Evolutionary conservation across 2,888 invertebrate genomes (phyloP).

Genomic region (Mycalesis mineus): DNA sequence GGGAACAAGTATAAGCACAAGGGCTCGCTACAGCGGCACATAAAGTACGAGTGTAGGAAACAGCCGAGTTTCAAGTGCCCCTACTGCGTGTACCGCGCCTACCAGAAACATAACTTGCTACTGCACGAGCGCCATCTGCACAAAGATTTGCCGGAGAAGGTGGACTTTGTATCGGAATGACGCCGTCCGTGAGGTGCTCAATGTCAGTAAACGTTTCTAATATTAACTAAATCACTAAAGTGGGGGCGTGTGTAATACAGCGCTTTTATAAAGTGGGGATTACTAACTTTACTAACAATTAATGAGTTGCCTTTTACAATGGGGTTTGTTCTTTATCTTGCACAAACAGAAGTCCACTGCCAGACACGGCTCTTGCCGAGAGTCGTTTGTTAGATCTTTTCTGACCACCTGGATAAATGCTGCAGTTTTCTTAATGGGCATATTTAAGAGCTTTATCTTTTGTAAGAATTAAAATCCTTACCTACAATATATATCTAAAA

Average conservation of each 20-base stretch:
- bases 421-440: no score
- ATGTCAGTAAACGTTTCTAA: conserved; percentile 57
- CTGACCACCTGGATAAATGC: no score
- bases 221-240: conserved; percentile 29
- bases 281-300: conserved; percentile 19
- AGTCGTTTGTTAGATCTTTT: no score
- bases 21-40: conserved; percentile 86
- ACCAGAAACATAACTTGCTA: conserved; percentile 81
- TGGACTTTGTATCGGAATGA: conserved; percentile 76
- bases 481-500: no score
- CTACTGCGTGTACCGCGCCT: conserved; percentile 82
- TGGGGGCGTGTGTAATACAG: conserved; percentile 13
- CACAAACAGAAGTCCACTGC: no score
- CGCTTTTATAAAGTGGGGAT: conserved; percentile 4
- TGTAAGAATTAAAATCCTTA: no score
- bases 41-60: conserved; percentile 86
- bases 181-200: conserved; percentile 44
- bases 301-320: neutral
- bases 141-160: conserved; percentile 75
- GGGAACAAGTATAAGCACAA: conserved; percentile 90
- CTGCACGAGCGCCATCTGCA: conserved; percentile 75
- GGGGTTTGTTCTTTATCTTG: neutral
- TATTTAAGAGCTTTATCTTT: no score
- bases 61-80: conserved; percentile 84
- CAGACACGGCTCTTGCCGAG: no score